A percentile compares a stretch with the other conserved stretches of the same genome.
Conservation (phyloP, 2,113 vertebrate genomes). For the Ailuropoda melanoleuca region DNA sequence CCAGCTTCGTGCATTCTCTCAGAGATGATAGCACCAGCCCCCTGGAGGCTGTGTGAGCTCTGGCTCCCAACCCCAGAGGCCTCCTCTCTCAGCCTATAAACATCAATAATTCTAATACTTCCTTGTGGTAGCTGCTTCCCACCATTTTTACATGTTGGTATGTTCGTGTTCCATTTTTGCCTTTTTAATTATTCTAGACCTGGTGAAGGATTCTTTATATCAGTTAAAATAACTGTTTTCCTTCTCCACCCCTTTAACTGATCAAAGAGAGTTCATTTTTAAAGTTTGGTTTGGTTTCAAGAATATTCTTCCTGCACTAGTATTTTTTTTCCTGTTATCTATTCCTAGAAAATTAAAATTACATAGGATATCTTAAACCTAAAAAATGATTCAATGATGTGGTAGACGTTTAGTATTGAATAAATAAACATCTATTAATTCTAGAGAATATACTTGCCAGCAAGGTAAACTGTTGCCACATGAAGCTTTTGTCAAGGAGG, state of each 20-base stretch:
- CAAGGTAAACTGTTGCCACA: not conserved
- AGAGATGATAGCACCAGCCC: not conserved
- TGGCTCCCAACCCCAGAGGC: not conserved
- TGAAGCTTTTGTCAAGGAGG: not conserved
- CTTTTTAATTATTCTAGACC: not conserved
- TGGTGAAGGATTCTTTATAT: not conserved
- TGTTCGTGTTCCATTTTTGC: not conserved
- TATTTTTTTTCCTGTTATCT: not conserved
- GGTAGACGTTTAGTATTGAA: not conserved
- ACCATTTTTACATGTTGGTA: not conserved
- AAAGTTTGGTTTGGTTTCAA: not conserved
- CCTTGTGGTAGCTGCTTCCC: not conserved
- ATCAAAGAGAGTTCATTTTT: not conserved
- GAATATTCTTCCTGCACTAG: not conserved
- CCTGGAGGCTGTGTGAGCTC: not conserved
- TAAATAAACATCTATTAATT: not conserved
- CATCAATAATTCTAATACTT: not conserved
- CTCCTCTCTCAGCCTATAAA: not conserved
- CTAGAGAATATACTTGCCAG: not conserved
- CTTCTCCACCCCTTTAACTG: not conserved
- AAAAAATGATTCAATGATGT: not conserved
- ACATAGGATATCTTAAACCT: not conserved
- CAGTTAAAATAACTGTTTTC: not conserved
- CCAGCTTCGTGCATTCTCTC: rapidly evolving
- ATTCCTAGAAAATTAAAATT: not conserved